Conservation (phyloP, 1,140 invertebrate genomes). For the Penaeus indicus region DNA sequence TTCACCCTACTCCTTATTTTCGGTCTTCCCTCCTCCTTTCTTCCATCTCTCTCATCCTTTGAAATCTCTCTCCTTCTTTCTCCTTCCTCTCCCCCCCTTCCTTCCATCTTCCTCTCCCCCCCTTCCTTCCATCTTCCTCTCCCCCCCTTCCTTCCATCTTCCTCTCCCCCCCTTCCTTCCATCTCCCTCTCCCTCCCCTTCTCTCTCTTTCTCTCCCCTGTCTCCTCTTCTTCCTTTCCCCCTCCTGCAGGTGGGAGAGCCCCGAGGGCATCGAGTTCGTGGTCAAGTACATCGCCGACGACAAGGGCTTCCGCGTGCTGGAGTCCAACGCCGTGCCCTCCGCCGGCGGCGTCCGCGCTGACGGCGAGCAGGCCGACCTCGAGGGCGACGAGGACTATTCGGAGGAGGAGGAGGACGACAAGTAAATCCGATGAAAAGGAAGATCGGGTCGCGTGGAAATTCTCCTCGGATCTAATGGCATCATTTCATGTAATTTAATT, state of each 20-base stretch:
- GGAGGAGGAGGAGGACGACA: slow-evolving; percentile 5
- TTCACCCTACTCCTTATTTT: background rate
- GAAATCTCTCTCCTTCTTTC: no score
- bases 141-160: background rate
- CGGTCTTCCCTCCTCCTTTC: background rate
- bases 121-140: no score
- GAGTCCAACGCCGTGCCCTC: slow-evolving; percentile 56
- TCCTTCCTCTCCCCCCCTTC: no score
- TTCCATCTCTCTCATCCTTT: background rate
- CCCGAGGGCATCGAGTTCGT: slow-evolving; percentile 55
- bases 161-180: background rate
- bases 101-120: no score
- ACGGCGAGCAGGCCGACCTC: slow-evolving; percentile 44
- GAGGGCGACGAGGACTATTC: slow-evolving; percentile 45
- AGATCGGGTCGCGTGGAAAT: no score
- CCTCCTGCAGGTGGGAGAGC: slow-evolving; percentile 52
- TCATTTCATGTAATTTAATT: no score
- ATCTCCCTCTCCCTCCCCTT: background rate
- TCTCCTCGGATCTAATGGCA: no score
- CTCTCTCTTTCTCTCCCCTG: background rate
- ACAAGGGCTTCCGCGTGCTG: slow-evolving; percentile 54
- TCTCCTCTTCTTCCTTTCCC: background rate
- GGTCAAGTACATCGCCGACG: slow-evolving; percentile 59
- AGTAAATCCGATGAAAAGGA: no score
- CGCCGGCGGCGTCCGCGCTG: slow-evolving; percentile 26